Conservation (phyloP, 2,888 invertebrate species). For the Leucophenga montana region DNA sequence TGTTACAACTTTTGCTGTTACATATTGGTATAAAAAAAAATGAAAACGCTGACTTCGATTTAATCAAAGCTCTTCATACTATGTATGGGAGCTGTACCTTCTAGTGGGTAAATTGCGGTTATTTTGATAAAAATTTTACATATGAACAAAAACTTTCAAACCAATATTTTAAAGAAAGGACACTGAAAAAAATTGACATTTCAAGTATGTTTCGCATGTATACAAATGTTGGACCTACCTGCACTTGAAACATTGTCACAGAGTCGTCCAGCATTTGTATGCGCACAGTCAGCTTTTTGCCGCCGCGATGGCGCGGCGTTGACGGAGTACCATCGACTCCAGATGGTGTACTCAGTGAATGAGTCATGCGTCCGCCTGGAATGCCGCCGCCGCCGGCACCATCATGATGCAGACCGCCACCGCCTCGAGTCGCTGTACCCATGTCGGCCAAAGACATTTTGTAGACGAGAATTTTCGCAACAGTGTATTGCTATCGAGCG, state of each 20-base stretch:
- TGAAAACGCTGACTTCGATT: no score
- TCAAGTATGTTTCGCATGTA: no score
- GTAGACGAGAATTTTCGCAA: slow-evolving; percentile 62
- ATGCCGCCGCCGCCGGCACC: slow-evolving; percentile 53
- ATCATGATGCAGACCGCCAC: slow-evolving; percentile 45
- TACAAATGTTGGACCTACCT: slow-evolving; percentile 76
- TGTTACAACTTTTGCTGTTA: no score
- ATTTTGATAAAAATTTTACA: no score
- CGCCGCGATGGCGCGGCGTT: slow-evolving; percentile 87
- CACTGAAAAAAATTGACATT: no score
- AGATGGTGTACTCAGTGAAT: slow-evolving; percentile 88
- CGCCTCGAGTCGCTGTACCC: slow-evolving; percentile 63
- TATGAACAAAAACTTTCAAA: no score
- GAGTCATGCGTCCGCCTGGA: slow-evolving; percentile 81
- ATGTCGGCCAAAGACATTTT: slow-evolving; percentile 72
- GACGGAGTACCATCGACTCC: slow-evolving; percentile 82
- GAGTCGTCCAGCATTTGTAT: slow-evolving; percentile 93
- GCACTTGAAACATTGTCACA: slow-evolving; percentile 92
- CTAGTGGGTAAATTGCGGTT: no score
- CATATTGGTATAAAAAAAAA: no score
- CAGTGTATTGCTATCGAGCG: slow-evolving; percentile 27
- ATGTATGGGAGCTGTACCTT: no score
- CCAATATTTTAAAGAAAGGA: no score
- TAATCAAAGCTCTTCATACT: no score
- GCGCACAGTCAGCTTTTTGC: slow-evolving; percentile 90